Percentiles rank a stretch among this genome's conserved stretches.
Evolutionary conservation across 2,113 vertebrate genomes (phyloP).

Genomic region (Seriola dumerili): DNA sequence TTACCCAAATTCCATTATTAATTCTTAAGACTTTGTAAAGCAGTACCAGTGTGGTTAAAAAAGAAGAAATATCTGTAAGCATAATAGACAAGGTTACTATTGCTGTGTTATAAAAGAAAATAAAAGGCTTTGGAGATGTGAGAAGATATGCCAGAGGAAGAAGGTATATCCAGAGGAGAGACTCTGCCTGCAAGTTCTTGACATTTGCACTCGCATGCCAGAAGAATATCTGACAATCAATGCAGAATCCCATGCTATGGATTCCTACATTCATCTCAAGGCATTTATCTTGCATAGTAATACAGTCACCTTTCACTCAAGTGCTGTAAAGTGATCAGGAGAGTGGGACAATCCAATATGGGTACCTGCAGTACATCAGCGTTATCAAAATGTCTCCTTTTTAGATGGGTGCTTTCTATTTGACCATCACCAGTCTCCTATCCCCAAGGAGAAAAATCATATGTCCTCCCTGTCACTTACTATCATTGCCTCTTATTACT

Average conservation of each 20-base stretch:
- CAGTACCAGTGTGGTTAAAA: not conserved
- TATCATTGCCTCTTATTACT: constrained; percentile 20
- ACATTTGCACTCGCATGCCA: not conserved
- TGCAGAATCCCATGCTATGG: not conserved
- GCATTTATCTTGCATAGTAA: not conserved
- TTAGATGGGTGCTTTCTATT: constrained; percentile 10
- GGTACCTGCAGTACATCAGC: constrained; percentile 16
- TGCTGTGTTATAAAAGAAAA: constrained; percentile 14
- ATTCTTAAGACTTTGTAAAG: constrained; percentile 16
- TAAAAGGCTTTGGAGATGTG: constrained; percentile 24
- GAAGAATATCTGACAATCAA: not conserved
- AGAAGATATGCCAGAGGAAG: constrained; percentile 23
- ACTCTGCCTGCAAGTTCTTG: constrained; percentile 22
- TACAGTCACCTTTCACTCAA: constrained; percentile 27
- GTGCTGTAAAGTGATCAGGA: constrained; percentile 16
- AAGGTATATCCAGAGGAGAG: constrained; percentile 15
- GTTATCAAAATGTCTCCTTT: constrained; percentile 15
- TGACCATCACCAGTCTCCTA: constrained; percentile 10
- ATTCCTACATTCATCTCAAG: not conserved
- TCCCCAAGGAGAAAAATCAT: constrained; percentile 16
- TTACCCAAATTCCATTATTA: constrained; percentile 31
- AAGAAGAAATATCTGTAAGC: constrained; percentile 32
- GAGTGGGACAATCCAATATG: constrained; percentile 13
- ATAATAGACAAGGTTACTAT: constrained; percentile 38
- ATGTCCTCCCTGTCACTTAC: constrained; percentile 20